phyloP scores from a whole-genome alignment of 1,140 invertebrate genomes.

The Pogonomyrmex barbatus region DNA sequence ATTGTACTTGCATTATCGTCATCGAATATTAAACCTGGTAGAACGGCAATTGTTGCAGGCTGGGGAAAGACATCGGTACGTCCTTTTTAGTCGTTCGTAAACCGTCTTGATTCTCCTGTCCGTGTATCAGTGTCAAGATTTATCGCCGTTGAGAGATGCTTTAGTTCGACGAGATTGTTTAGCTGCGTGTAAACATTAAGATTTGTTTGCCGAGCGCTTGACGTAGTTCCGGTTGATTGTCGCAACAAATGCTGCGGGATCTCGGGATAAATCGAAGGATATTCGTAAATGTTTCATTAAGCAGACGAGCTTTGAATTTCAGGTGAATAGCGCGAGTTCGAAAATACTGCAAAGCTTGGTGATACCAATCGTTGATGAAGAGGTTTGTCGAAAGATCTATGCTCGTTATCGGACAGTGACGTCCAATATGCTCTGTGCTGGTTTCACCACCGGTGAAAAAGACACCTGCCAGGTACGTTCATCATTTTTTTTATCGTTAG shows the following conservation, averaged over 20 bases:
- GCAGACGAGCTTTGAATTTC: background rate
- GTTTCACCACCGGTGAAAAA: conserved; percentile 71
- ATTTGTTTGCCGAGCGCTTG: conserved; percentile 69
- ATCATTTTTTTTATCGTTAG: background rate
- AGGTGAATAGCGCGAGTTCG: conserved; percentile 39
- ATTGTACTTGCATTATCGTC: conserved; percentile 68
- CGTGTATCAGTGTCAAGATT: conserved; percentile 40
- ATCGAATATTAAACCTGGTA: conserved; percentile 9
- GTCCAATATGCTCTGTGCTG: conserved; percentile 82
- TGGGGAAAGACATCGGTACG: conserved; percentile 87
- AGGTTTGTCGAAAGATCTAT: conserved; percentile 47
- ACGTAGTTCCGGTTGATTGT: conserved; percentile 45
- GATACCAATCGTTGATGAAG: conserved; percentile 56
- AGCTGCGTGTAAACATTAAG: conserved; percentile 69
- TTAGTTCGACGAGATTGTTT: conserved; percentile 56
- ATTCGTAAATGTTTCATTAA: conserved; percentile 7
- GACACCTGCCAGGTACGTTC: conserved; percentile 77
- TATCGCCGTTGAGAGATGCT: conserved; percentile 48
- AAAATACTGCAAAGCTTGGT: conserved; percentile 12
- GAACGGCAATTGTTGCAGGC: conserved; percentile 85
- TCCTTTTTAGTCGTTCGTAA: conserved; percentile 49
- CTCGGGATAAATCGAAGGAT: background rate
- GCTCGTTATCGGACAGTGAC: conserved; percentile 24
- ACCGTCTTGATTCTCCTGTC: background rate
- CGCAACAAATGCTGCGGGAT: conserved; percentile 55